These are phyloP conservation scores for Schizopygopsis pylzovi DNA, from an alignment of 2,797 vertebrate species.

Conservation along the genomic window DNA sequence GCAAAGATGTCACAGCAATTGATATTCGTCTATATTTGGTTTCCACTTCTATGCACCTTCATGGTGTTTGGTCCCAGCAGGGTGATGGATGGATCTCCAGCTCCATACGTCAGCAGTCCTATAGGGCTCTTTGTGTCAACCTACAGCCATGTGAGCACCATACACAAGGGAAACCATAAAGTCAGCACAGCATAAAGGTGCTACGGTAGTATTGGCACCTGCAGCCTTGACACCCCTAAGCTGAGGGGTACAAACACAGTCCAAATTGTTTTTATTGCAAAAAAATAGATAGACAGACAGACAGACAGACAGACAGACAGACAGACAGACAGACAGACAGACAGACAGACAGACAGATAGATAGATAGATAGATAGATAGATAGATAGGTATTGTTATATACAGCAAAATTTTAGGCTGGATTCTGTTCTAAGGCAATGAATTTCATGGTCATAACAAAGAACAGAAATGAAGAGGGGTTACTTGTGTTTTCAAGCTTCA, in stretches of 20 bases:
- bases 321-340: not conserved
- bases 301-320: not conserved
- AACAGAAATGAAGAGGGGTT: not conserved
- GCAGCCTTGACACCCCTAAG: not conserved
- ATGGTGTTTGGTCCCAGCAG: constrained; percentile 28
- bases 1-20: constrained; percentile 51
- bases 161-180: constrained; percentile 46
- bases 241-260: not conserved
- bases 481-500: constrained; percentile 45
- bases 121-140: constrained; percentile 26
- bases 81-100: constrained; percentile 52
- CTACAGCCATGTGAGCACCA: constrained; percentile 17
- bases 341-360: not conserved
- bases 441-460: not conserved
- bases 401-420: not conserved
- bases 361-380: not conserved
- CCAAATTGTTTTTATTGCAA: not conserved
- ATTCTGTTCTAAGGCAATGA: not conserved
- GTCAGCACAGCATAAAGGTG: constrained; percentile 39
- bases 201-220: constrained; percentile 39
- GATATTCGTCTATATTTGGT: constrained; percentile 54
- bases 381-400: not conserved
- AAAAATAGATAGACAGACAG: not conserved
- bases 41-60: constrained; percentile 30
- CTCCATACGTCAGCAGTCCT: constrained; percentile 54